A percentile compares a stretch with the other conserved stretches of the same genome.
Conservation (phyloP, 2,797 vertebrate species). For the Amblyopsis hoosieri region DNA sequence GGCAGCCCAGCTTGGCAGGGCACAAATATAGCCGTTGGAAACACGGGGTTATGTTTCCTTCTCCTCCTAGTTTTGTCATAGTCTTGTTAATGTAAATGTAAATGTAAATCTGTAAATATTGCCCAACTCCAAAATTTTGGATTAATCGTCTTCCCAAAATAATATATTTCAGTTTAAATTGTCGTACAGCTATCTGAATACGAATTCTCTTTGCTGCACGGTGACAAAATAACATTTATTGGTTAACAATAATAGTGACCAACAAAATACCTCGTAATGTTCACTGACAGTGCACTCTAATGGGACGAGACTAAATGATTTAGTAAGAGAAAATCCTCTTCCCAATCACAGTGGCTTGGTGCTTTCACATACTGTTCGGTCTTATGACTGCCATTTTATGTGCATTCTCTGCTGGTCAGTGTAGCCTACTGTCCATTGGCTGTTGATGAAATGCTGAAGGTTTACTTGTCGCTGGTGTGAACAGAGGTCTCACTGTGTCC, state of each 20-base stretch:
- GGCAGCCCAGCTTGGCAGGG: conserved; percentile 32
- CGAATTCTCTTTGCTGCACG: not conserved
- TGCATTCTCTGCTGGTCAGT: conserved; percentile 59
- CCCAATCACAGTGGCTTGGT: conserved; percentile 36
- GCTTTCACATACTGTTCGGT: conserved; percentile 45
- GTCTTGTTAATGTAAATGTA: not conserved
- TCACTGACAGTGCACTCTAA: conserved; percentile 2
- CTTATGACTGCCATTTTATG: conserved; percentile 52
- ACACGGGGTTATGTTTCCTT: conserved; percentile 20
- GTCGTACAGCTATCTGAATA: not conserved
- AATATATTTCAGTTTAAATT: not conserved
- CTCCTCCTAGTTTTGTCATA: not conserved
- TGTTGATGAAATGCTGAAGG: conserved; percentile 48
- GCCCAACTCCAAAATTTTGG: not conserved
- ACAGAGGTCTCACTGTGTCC: conserved; percentile 51
- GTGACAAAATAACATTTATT: not conserved
- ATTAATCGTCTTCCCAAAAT: conserved; percentile 8
- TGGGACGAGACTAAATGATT: conserved; percentile 10
- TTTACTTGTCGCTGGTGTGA: conserved; percentile 56
- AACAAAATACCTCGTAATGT: not conserved
- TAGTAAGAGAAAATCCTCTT: conserved; percentile 17
- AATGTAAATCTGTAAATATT: not conserved
- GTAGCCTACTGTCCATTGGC: conserved; percentile 47
- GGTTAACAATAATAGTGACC: not conserved
- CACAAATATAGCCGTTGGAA: conserved; percentile 40